A percentile compares a stretch with the other conserved stretches of the same genome.
Conservation (phyloP, 2,888 invertebrate genomes). For the Flabesymbios commensalis region DNA sequence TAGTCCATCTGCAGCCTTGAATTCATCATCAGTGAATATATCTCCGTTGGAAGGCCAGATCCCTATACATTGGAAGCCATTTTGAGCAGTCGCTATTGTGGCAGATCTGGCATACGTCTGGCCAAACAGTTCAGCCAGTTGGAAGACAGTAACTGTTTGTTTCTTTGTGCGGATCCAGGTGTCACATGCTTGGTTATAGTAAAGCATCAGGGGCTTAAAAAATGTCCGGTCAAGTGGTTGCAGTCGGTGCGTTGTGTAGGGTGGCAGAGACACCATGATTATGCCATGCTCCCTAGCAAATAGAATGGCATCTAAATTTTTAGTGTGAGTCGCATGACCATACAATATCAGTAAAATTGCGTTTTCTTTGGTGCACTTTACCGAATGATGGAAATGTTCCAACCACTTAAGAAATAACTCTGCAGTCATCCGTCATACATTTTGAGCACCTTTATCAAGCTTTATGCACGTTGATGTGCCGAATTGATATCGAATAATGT, state of each 20-base stretch:
- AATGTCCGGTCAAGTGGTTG: conserved; percentile 41
- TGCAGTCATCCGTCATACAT: conserved; percentile 47
- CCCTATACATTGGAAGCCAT: conserved; percentile 27
- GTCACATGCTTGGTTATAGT: conserved; percentile 30
- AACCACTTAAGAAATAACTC: conserved; percentile 45
- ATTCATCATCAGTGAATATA: conserved; percentile 30
- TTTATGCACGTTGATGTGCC: no score
- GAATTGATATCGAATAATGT: no score
- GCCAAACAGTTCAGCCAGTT: conserved; percentile 29
- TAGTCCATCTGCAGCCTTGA: conserved; percentile 13
- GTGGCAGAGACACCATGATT: conserved; percentile 40
- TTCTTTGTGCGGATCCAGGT: conserved; percentile 34
- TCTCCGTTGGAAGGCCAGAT: conserved; percentile 25
- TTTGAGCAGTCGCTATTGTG: conserved; percentile 23
- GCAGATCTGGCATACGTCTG: conserved; percentile 32
- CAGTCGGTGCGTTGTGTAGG: conserved; percentile 51
- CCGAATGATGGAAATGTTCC: conserved; percentile 50
- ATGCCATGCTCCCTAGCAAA: conserved; percentile 37
- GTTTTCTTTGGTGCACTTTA: not conserved
- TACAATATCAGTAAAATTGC: not conserved
- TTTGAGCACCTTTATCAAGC: no score
- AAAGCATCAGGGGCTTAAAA: conserved; percentile 37
- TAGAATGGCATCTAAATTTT: conserved; percentile 42
- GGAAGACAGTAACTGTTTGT: conserved; percentile 24
- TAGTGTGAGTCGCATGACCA: conserved; percentile 49